phyloP scores from a whole-genome alignment of 37 sponge, comb jelly and placozoan species.

The Petrosia ficiformis region DNA sequence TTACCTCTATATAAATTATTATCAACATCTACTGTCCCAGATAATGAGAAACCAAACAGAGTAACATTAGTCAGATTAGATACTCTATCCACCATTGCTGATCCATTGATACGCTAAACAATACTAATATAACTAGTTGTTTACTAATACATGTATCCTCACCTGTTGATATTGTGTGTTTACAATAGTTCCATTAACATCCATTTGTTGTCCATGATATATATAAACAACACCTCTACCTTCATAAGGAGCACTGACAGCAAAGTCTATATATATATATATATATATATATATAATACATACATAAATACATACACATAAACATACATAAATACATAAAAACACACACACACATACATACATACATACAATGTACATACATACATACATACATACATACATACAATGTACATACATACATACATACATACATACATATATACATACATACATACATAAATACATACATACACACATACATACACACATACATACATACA shows the following conservation, averaged over 20 bases:
- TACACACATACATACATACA: too few species aligned
- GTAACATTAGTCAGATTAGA: neutral
- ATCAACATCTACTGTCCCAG: slow-evolving; percentile 62
- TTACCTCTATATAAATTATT: slow-evolving; percentile 60
- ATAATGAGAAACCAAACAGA: slow-evolving; percentile 58
- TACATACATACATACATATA: too few species aligned
- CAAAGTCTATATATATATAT: slow-evolving; percentile 8
- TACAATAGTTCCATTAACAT: neutral
- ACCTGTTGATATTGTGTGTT: slow-evolving; percentile 2
- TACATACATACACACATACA: too few species aligned
- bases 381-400: too few species aligned
- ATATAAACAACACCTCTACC: slow-evolving; percentile 41
- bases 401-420: too few species aligned
- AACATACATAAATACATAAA: too few species aligned
- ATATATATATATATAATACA: too few species aligned
- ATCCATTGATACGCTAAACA: neutral
- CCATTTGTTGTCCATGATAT: slow-evolving; percentile 17
- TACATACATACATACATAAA: too few species aligned
- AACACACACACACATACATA: too few species aligned
- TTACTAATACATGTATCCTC: slow-evolving; percentile 1
- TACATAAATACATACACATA: too few species aligned
- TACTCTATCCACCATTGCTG: neutral
- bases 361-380: too few species aligned
- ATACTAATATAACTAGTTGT: neutral
- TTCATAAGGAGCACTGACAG: slow-evolving; percentile 12